Base-by-base conservation (phyloP, 2,797 vertebrate species). In the Menidia menidia region DNA sequence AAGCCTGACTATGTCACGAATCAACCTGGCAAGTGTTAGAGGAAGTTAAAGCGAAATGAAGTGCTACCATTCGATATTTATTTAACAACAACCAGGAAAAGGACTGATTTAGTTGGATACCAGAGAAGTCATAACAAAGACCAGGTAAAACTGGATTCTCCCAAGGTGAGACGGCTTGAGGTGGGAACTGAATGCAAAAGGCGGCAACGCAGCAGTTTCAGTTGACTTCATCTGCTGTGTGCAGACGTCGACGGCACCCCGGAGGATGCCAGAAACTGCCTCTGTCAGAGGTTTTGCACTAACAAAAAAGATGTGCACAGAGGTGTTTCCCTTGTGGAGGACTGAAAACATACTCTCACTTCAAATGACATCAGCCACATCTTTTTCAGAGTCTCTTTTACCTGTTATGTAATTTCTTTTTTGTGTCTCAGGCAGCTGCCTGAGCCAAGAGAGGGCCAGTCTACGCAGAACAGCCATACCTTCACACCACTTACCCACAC, bases 401-500 rank as follows among this genome's bases (percentile, higher is more conserved):
- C 47, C 25, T 25, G 8, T 19, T 10, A 50, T 48, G 16, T 9
- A 48, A n/a, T 48, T 48, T 44, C 11, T 69, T 5, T 35, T 43
- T 41, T 7, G 78, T 80, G 75, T 71, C 76, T 56, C 15, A 75
- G 63, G 35, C 31, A 71, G 61, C 64, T 68, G 76, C 53, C 47
- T 68, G 62, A 12, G 54, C 68, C 77, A 67, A 60, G 64, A 76
- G 66, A 82, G 67, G 68, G 80, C 73, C 62, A 75, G 82, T 78
- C 72, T 78, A 79, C 69, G 76, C 64, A 82, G 68, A 83, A 68
- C 81, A 75, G 65, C 73, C 77, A 86, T 82, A 78, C 83, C 78
- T 82, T 83, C 70, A 81, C 81, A 86, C 80, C 53, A 83, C 68
- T 75, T 82, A 81, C 66, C 54, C 52, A 77, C 11, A 32, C 72